A percentile compares a stretch with the other conserved stretches of the same genome.
phyloP scores from a whole-genome alignment of 2,888 invertebrate species.

The Papilio protenor region DNA sequence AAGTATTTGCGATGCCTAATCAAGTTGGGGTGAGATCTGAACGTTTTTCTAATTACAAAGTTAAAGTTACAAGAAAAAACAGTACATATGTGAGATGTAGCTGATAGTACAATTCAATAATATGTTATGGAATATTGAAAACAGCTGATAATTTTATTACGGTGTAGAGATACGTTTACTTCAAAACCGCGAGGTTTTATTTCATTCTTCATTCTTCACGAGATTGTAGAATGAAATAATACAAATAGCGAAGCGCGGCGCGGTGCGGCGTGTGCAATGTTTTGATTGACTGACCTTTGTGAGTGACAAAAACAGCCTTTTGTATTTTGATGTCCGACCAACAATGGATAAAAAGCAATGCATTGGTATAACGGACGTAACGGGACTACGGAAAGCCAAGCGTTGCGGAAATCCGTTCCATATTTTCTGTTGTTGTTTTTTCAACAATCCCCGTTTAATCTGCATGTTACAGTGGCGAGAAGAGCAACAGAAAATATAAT shows the following conservation, averaged over 20 bases:
- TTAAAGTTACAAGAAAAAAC: not conserved
- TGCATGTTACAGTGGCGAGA: not conserved
- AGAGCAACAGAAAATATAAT: not conserved
- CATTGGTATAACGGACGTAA: not conserved
- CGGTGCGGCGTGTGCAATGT: slow-evolving; percentile 16
- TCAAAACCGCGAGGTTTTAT: too few relatives aligned
- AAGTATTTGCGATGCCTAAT: slow-evolving; percentile 4
- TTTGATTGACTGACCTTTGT: slow-evolving; percentile 26
- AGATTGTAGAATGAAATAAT: not conserved
- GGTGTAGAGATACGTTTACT: too few relatives aligned
- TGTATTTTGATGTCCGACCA: not conserved
- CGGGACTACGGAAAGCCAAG: not conserved
- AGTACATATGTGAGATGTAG: not conserved
- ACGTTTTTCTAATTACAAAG: not conserved
- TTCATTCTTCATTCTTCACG: too few relatives aligned
- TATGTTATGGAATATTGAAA: not conserved
- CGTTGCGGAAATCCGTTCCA: not conserved
- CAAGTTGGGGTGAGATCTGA: not conserved
- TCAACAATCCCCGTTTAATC: not conserved
- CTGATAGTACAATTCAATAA: not conserved
- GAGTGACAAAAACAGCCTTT: not conserved
- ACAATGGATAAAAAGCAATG: slow-evolving; percentile 8
- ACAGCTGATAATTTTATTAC: not conserved
- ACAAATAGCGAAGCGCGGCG: not conserved
- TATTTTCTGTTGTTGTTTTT: not conserved